Conservation (phyloP, 2,888 invertebrate species). For the Dinocampus coccinellae region DNA sequence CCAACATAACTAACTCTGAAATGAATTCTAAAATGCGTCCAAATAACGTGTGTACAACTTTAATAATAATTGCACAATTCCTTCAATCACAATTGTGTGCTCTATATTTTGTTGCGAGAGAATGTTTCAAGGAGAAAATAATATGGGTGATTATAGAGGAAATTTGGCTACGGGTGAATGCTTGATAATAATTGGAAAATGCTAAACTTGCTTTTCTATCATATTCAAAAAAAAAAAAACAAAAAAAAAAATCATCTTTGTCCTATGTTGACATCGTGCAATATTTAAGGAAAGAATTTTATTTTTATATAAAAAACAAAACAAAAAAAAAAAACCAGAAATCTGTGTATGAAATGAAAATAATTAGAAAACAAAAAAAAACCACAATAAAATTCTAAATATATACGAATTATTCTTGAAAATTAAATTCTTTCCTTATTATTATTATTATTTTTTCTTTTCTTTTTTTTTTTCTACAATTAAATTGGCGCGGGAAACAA, state of each 20-base stretch:
- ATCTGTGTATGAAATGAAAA: not conserved
- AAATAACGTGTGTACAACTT: constrained; percentile 60
- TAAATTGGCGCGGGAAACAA: not conserved
- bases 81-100: constrained; percentile 54
- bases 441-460: too few relatives aligned
- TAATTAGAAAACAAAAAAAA: not conserved
- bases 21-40: constrained; percentile 56
- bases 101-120: constrained; percentile 53
- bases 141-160: constrained; percentile 4
- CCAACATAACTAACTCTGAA: constrained; percentile 62
- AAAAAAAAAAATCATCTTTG: not conserved
- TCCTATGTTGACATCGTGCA: not conserved
- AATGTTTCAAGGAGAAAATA: constrained; percentile 15
- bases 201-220: not conserved
- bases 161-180: not conserved
- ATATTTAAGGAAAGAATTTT: not conserved
- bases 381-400: not conserved
- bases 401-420: not conserved
- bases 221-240: not conserved
- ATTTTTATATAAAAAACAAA: not conserved
- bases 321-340: too few relatives aligned
- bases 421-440: not conserved
- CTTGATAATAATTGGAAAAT: not conserved
- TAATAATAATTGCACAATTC: constrained; percentile 55
- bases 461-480: not conserved